Evolutionary conservation across 30 jellyfish, hydroid and myxozoan species (phyloP).

Genomic region (Pelagia noctiluca): DNA sequence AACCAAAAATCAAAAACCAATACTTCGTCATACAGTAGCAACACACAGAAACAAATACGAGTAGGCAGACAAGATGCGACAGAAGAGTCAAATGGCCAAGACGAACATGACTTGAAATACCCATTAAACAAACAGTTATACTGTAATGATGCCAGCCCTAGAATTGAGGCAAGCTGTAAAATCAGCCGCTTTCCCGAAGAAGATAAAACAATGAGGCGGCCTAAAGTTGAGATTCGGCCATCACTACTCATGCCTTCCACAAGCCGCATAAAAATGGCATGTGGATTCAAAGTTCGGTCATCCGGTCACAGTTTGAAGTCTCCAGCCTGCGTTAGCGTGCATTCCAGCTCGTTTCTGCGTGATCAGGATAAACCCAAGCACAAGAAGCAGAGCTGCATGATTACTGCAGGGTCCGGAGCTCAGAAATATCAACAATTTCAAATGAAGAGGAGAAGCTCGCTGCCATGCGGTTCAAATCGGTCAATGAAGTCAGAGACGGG

Average conservation of each 20-base stretch:
- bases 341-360: slow-evolving; percentile 12
- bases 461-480: background rate
- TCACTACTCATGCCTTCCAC: background rate
- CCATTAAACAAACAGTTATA: slow-evolving; percentile 16
- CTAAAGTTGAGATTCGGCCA: slow-evolving; percentile 28
- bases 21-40: background rate
- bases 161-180: slow-evolving; percentile 26
- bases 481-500: background rate
- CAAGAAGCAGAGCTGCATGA: background rate
- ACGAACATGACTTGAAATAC: too few species aligned
- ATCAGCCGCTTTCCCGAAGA: slow-evolving; percentile 63
- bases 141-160: slow-evolving; percentile 13
- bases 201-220: slow-evolving; percentile 36
- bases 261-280: slow-evolving; percentile 21
- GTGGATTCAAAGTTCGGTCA: slow-evolving; percentile 19
- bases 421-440: background rate
- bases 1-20: background rate
- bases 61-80: too few species aligned
- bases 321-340: background rate
- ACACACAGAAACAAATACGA: too few species aligned
- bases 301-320: slow-evolving; percentile 6
- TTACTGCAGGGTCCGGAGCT: background rate
- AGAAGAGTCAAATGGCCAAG: too few species aligned
- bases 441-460: background rate
- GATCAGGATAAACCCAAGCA: background rate